phyloP scores from a whole-genome alignment of 2,797 vertebrate genomes.

The Bryconaethiops microstoma region DNA sequence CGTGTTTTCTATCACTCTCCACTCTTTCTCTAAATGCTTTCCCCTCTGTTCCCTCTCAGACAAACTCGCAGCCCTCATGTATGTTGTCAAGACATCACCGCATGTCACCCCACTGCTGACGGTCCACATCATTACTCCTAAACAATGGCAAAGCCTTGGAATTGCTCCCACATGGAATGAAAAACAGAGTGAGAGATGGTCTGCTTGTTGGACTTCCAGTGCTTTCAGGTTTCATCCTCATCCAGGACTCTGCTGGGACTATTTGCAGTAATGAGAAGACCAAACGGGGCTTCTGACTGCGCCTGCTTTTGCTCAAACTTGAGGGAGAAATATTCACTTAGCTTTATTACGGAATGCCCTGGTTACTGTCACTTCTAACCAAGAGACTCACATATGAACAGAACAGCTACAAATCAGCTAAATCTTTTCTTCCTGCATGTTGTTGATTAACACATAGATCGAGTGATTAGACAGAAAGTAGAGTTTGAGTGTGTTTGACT shows the following conservation, averaged over 20 bases:
- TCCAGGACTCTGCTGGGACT: constrained; percentile 21
- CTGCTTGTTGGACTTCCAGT: constrained; percentile 16
- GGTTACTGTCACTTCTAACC: constrained; percentile 23
- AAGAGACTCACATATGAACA: background rate
- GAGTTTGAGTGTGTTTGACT: constrained; percentile 29
- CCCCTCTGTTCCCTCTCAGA: constrained; percentile 60
- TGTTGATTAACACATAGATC: constrained; percentile 14
- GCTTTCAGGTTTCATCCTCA: constrained; percentile 27
- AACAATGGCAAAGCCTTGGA: constrained; percentile 28
- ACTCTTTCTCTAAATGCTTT: constrained; percentile 69
- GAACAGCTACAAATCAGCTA: constrained; percentile 1
- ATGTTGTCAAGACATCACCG: constrained; percentile 42
- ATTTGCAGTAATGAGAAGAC: constrained; percentile 44
- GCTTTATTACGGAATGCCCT: constrained; percentile 35
- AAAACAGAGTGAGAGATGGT: constrained; percentile 31
- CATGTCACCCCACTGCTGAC: constrained; percentile 39
- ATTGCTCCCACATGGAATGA: constrained; percentile 37
- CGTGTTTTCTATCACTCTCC: constrained; percentile 72
- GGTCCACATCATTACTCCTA: constrained; percentile 41
- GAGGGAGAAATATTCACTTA: constrained; percentile 33
- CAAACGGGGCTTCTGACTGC: constrained; percentile 39
- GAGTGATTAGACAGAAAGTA: constrained; percentile 24
- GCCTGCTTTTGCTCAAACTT: constrained; percentile 49
- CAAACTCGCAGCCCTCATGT: constrained; percentile 40
- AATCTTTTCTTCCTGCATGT: constrained; percentile 15